These are phyloP conservation scores for Oscheius sp. DNA, from an alignment of 2,888 invertebrate species.

Conservation along the genomic window DNA sequence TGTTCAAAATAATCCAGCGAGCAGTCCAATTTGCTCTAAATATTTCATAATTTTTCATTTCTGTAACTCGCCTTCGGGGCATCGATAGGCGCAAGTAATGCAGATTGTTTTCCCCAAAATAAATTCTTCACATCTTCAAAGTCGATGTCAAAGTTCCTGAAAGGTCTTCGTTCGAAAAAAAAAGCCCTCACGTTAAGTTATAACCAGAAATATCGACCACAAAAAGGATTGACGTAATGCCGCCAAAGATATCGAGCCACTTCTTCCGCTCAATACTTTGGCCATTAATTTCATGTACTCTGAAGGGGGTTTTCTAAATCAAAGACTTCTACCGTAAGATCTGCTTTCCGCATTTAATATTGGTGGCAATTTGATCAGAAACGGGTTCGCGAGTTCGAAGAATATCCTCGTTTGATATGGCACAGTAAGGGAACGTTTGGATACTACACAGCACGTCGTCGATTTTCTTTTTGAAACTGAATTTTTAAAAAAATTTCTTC, in stretches of 20 bases:
- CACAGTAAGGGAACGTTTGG: conserved; percentile 91
- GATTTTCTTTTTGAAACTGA: conserved; percentile 95
- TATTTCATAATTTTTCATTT: background rate
- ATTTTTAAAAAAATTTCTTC: background rate
- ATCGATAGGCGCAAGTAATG: background rate
- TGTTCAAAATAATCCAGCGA: conserved; percentile 37
- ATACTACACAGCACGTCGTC: no score
- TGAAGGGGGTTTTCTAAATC: conserved; percentile 70
- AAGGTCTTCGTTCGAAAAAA: background rate
- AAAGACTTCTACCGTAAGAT: conserved; percentile 70
- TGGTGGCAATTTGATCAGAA: conserved; percentile 99
- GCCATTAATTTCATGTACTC: conserved; percentile 99
- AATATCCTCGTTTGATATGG: conserved; percentile 98
- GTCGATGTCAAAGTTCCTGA: background rate
- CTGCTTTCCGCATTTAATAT: conserved; percentile 98
- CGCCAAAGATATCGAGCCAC: conserved; percentile 80
- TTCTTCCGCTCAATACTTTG: conserved; percentile 95
- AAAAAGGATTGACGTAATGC: conserved; percentile 85
- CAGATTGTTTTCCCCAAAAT: background rate
- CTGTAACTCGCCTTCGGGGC: background rate
- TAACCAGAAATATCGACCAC: conserved; percentile 59
- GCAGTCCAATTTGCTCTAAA: conserved; percentile 69
- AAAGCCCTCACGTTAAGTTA: conserved; percentile 35
- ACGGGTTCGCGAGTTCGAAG: conserved; percentile 95
- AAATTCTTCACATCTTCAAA: background rate